Percentiles rank a stretch among this genome's conserved stretches.
Conservation (phyloP, 2,113 vertebrate genomes). For the Sturnus vulgaris region DNA sequence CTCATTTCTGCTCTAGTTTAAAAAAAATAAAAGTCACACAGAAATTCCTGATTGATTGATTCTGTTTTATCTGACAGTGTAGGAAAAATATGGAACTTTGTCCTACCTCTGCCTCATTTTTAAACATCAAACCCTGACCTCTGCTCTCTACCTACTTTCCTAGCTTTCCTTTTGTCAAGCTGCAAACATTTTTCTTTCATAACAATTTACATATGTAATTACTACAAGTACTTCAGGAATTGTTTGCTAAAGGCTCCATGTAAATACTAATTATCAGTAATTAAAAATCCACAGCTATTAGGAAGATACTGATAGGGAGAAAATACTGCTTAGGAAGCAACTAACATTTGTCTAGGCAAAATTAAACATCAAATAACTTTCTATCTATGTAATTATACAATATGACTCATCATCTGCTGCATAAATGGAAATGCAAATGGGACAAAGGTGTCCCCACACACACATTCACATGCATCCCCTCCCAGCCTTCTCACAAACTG, state of each 20-base stretch:
- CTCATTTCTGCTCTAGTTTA: neutral
- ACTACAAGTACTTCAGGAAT: constrained; percentile 75
- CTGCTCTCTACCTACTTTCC: neutral
- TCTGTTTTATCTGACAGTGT: neutral
- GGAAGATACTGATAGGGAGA: constrained; percentile 71
- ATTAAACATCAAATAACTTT: constrained; percentile 67
- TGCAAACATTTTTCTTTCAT: constrained; percentile 46
- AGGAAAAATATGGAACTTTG: neutral
- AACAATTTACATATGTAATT: constrained; percentile 78
- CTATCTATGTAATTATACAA: constrained; percentile 53
- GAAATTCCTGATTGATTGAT: neutral
- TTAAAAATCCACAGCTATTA: constrained; percentile 79
- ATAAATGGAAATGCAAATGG: constrained; percentile 3
- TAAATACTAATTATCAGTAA: constrained; percentile 86
- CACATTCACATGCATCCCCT: too few species aligned
- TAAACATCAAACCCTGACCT: neutral
- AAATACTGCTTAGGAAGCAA: constrained; percentile 70
- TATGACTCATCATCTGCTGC: constrained; percentile 44
- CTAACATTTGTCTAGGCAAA: constrained; percentile 32
- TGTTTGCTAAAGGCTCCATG: constrained; percentile 79
- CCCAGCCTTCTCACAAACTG: neutral
- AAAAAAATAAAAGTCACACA: neutral
- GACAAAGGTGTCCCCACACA: neutral
- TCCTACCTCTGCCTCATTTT: neutral
- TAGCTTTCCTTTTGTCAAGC: constrained; percentile 32